Evolutionary conservation across 2,888 invertebrate genomes (phyloP).

Genomic region (Calliphora vomitoria): DNA sequence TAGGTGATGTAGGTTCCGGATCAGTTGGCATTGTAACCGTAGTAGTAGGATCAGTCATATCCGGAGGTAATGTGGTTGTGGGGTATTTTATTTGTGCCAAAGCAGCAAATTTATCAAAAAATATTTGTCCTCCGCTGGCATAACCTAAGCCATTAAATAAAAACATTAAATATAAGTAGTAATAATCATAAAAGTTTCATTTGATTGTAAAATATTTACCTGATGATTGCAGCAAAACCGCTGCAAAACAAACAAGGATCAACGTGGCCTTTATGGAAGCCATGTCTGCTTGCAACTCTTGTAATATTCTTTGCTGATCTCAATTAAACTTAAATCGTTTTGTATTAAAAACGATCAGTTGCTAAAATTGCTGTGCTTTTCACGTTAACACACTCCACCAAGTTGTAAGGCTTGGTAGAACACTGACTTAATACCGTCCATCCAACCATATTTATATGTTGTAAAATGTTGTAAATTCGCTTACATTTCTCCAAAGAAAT

Average conservation of each 20-base stretch:
- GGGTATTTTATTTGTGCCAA: conserved; percentile 18
- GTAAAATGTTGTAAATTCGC: conserved; percentile 53
- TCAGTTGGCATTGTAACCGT: not conserved
- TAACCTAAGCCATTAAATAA: conserved; percentile 17
- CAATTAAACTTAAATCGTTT: no score
- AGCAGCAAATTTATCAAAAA: conserved; percentile 50
- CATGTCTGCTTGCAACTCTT: conserved; percentile 15
- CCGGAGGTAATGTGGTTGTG: conserved; percentile 18
- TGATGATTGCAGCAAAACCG: conserved; percentile 34
- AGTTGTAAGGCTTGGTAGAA: conserved; percentile 24
- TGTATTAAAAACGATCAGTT: not conserved
- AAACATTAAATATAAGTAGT: not conserved
- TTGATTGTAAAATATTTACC: conserved; percentile 13
- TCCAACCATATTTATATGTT: conserved; percentile 60
- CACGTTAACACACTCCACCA: not conserved
- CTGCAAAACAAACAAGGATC: conserved; percentile 29
- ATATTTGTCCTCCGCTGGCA: not conserved
- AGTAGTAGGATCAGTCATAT: not conserved
- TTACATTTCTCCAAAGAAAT: conserved; percentile 44
- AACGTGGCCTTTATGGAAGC: conserved; percentile 5
- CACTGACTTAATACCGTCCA: conserved; percentile 4
- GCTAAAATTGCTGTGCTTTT: not conserved
- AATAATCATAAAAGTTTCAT: not conserved
- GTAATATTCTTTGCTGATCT: not conserved
- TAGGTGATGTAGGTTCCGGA: not conserved